Evolutionary conservation across 2,888 invertebrate genomes (phyloP).

Genomic region (Cybosia mesomella): DNA sequence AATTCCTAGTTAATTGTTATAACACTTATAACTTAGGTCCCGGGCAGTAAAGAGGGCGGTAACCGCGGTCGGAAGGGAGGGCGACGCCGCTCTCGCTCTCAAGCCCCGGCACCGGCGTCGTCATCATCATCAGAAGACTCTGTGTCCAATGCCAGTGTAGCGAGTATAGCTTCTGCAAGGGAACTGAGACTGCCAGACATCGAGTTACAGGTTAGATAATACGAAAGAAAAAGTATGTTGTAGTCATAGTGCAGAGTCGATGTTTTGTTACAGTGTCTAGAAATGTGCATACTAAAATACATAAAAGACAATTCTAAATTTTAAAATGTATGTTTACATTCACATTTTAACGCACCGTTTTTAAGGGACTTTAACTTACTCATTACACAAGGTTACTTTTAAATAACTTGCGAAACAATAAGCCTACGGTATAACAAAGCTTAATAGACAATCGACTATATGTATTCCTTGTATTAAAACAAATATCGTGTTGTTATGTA

Average conservation of each 20-base stretch:
- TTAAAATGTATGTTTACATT: background rate
- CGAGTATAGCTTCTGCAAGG: constrained; percentile 79
- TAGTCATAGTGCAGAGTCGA: constrained; percentile 18
- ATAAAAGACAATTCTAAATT: background rate
- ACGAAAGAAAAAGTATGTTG: constrained; percentile 9
- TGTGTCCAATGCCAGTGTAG: constrained; percentile 79
- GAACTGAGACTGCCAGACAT: constrained; percentile 76
- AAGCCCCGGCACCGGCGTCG: constrained; percentile 77
- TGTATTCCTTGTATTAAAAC: background rate
- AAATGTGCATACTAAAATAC: background rate
- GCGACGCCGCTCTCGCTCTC: constrained; percentile 77
- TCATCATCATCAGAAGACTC: constrained; percentile 79
- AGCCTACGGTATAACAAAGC: background rate
- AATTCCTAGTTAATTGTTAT: background rate
- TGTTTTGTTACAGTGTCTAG: constrained; percentile 15
- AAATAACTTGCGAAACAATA: background rate
- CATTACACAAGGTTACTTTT: background rate
- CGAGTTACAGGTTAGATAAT: constrained; percentile 74
- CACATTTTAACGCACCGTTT: background rate
- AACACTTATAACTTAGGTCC: constrained; percentile 69
- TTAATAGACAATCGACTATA: no score
- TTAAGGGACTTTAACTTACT: background rate
- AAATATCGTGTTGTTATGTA: background rate
- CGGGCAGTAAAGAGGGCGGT: constrained; percentile 67
- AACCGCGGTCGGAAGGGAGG: constrained; percentile 73